Conservation (phyloP, 2,888 invertebrate genomes). For the Miltochrista miniata region DNA sequence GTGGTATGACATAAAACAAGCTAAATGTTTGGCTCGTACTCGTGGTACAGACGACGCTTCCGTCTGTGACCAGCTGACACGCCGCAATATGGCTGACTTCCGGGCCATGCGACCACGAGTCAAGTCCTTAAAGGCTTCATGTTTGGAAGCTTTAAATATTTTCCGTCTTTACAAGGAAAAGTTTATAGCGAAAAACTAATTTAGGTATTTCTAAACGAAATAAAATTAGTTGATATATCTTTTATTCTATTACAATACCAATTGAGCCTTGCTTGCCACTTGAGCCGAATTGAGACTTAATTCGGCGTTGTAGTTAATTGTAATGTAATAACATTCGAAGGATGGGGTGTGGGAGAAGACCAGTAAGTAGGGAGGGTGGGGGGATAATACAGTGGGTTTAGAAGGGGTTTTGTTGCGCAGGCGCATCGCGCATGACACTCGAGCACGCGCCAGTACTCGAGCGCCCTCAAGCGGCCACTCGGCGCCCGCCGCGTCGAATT, state of each 20-base stretch:
- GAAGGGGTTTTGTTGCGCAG: slow-evolving; percentile 57
- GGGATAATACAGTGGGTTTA: slow-evolving; percentile 13
- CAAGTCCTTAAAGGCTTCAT: slow-evolving; percentile 40
- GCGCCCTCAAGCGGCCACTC: slow-evolving; percentile 73
- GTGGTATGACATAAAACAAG: slow-evolving; percentile 62
- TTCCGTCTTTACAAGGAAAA: slow-evolving; percentile 4
- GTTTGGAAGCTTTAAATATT: slow-evolving; percentile 39
- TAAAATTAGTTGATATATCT: not conserved
- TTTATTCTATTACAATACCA: slow-evolving; percentile 34
- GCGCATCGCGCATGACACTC: slow-evolving; percentile 70
- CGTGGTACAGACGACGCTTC: slow-evolving; percentile 49
- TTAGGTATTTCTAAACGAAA: too few relatives aligned
- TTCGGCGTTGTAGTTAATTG: slow-evolving; percentile 71
- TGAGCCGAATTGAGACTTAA: slow-evolving; percentile 69
- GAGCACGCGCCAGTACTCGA: slow-evolving; percentile 79
- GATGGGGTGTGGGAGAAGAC: slow-evolving; percentile 21
- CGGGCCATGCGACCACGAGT: slow-evolving; percentile 46
- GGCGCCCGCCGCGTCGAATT: slow-evolving; percentile 75
- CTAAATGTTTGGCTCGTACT: slow-evolving; percentile 55
- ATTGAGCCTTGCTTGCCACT: too few relatives aligned
- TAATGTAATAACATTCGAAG: slow-evolving; percentile 71
- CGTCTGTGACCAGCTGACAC: slow-evolving; percentile 53
- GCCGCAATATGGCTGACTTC: slow-evolving; percentile 58
- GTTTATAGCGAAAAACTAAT: too few relatives aligned
- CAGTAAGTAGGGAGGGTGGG: slow-evolving; percentile 25